phyloP scores from a whole-genome alignment of 2,888 invertebrate genomes.

The Acleris holmiana region DNA sequence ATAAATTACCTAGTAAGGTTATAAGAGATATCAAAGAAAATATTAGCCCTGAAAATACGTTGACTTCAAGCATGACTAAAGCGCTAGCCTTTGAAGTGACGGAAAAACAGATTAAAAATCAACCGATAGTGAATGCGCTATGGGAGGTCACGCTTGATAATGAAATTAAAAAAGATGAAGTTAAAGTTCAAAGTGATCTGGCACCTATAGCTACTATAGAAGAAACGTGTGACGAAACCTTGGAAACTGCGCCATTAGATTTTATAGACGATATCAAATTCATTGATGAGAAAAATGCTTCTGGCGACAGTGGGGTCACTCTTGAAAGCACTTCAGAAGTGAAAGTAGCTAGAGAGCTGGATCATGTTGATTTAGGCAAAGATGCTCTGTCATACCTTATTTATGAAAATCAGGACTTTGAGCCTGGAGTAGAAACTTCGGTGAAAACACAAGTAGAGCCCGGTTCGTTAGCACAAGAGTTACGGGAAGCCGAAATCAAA shows the following conservation, averaged over 20 bases:
- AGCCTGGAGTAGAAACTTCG: conserved; percentile 44
- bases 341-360: conserved; percentile 47
- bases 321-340: conserved; percentile 42
- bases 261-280: conserved; percentile 66
- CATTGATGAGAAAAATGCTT: conserved; percentile 49
- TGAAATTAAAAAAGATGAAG: conserved; percentile 57
- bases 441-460: conserved; percentile 46
- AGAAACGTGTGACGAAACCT: conserved; percentile 66
- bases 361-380: conserved; percentile 69
- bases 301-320: conserved; percentile 47
- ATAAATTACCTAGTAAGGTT: conserved; percentile 82
- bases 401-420: conserved; percentile 64
- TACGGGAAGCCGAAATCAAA: conserved; percentile 70
- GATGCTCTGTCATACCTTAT: conserved; percentile 73
- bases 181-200: conserved; percentile 57
- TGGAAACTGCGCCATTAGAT: conserved; percentile 56
- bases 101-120: conserved; percentile 60
- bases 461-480: conserved; percentile 66
- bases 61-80: conserved; percentile 73
- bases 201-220: conserved; percentile 78
- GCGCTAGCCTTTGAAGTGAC: conserved; percentile 66
- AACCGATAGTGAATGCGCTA: conserved; percentile 50
- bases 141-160: conserved; percentile 59
- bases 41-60: conserved; percentile 86
- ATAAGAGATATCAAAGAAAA: conserved; percentile 86